Conservation (phyloP, 2,888 invertebrate genomes). For the Calameuta pallipes region DNA sequence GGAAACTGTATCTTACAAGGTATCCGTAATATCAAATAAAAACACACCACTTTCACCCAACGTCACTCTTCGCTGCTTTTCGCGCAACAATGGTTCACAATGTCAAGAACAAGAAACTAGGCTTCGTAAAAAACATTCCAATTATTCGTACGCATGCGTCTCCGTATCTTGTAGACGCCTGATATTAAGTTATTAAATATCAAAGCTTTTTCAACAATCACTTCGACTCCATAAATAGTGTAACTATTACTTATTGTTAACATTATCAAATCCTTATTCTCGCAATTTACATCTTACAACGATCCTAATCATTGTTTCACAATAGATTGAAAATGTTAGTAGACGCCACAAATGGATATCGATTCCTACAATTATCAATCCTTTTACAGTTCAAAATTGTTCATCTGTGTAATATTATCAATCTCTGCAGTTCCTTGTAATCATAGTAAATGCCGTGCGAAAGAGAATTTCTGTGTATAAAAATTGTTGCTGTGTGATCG, state of each 20-base stretch:
- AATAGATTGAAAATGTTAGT: not conserved
- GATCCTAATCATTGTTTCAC: not conserved
- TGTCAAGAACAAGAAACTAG: not conserved
- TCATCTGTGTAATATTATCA: not conserved
- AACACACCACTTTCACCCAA: not conserved
- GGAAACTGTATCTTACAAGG: not conserved
- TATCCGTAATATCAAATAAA: not conserved
- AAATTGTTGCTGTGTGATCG: not conserved
- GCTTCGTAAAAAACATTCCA: not conserved
- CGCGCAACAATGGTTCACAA: not conserved
- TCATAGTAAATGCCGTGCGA: not conserved
- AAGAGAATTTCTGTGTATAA: not conserved
- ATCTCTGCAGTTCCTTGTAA: not conserved
- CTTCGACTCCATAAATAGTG: not conserved
- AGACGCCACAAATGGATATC: not conserved
- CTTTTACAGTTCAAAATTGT: not conserved
- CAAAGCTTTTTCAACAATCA: not conserved
- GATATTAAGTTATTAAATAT: not conserved
- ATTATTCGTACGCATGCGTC: not conserved
- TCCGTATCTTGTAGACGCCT: too few species aligned
- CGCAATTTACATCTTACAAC: not conserved
- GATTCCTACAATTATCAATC: not conserved
- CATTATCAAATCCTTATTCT: not conserved
- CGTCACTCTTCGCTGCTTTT: not conserved
- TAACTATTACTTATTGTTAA: not conserved